A percentile compares a stretch with the other conserved stretches of the same genome.
Evolutionary conservation across 2,888 invertebrate species (phyloP).

Genomic region (Lithodes maja): DNA sequence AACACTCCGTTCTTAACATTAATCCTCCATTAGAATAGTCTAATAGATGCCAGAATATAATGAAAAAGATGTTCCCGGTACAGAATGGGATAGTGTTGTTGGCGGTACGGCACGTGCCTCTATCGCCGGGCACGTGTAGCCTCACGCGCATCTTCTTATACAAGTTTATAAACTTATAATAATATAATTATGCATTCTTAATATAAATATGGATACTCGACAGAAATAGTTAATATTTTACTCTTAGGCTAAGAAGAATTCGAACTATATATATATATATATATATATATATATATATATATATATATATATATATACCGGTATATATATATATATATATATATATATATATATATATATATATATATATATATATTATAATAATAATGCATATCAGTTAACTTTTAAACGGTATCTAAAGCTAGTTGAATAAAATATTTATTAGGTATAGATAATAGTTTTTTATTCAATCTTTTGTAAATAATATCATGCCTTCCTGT

Average conservation of each 20-base stretch:
- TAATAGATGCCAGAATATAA: too few relatives aligned
- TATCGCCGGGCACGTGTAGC: neutral
- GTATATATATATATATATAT: neutral
- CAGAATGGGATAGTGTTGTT: neutral
- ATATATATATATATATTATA: neutral
- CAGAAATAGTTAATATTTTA: slow-evolving; percentile 34
- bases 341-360: neutral
- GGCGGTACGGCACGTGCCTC: neutral
- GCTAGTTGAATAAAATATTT: slow-evolving; percentile 21
- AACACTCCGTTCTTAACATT: neutral
- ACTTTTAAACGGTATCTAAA: slow-evolving; percentile 33
- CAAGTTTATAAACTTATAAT: slow-evolving; percentile 6
- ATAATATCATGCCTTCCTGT: slow-evolving; percentile 25
- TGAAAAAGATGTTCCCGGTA: neutral
- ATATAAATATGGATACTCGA: slow-evolving; percentile 6
- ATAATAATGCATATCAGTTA: slow-evolving; percentile 15
- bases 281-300: neutral
- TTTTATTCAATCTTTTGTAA: slow-evolving; percentile 31
- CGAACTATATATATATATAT: neutral
- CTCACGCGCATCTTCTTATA: neutral
- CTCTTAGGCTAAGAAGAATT: neutral
- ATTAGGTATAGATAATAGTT: slow-evolving; percentile 33
- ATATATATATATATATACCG: neutral
- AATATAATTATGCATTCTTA: slow-evolving; percentile 7
- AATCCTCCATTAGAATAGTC: too few relatives aligned